These are phyloP conservation scores for Rhorus exstirpatorius DNA, from an alignment of 2,888 invertebrate genomes.

Conservation along the genomic window DNA sequence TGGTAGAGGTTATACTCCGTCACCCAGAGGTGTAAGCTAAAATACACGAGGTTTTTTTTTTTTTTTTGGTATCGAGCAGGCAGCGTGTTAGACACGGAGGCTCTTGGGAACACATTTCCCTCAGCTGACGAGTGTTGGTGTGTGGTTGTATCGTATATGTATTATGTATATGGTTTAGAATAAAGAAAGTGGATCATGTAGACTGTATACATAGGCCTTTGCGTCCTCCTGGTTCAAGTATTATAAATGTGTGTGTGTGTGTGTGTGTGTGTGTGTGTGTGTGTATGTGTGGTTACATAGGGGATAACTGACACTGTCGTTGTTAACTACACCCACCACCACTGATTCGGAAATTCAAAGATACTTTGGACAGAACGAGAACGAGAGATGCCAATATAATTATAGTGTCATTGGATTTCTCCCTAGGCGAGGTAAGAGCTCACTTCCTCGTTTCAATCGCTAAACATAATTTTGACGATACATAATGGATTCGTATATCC, in stretches of 20 bases:
- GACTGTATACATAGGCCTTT: background rate
- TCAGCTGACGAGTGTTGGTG: conserved; percentile 18
- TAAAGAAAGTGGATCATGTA: background rate
- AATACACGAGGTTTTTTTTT: conserved; percentile 43
- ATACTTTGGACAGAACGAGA: conserved; percentile 29
- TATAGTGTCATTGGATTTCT: conserved; percentile 26
- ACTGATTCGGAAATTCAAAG: conserved; percentile 31
- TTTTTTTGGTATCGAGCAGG: conserved; percentile 12
- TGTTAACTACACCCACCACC: conserved; percentile 1
- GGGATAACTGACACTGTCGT: background rate
- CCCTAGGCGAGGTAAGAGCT: background rate
- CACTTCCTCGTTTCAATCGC: conserved; percentile 8
- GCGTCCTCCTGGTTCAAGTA: background rate
- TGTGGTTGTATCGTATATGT: background rate
- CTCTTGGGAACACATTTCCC: conserved; percentile 52
- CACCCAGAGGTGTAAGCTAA: conserved; percentile 46
- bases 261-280: background rate
- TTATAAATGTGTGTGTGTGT: background rate
- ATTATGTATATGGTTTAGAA: background rate
- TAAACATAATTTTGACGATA: conserved; percentile 11
- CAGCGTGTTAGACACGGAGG: conserved; percentile 25
- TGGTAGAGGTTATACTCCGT: conserved; percentile 31
- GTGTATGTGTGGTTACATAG: background rate
- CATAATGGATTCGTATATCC: background rate
- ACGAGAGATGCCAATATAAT: conserved; percentile 41